Conservation (phyloP, 2,888 invertebrate genomes). For the Andrena marginata region DNA sequence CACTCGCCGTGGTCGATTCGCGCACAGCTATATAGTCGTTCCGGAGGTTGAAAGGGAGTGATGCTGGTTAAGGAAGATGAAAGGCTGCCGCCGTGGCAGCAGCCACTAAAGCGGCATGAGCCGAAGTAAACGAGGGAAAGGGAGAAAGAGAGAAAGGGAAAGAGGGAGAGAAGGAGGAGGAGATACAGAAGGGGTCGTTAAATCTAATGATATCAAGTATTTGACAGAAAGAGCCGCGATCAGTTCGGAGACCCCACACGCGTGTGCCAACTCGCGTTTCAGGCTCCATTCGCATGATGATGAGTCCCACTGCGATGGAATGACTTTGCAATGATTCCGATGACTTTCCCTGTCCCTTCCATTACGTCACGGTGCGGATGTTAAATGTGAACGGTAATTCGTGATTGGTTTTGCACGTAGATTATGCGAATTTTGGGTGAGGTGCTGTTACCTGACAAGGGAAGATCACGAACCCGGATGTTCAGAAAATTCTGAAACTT, state of each 20-base stretch:
- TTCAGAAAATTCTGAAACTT: too few species aligned
- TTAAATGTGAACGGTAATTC: not conserved
- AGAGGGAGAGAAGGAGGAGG: slow-evolving; percentile 36
- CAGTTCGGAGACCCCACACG: slow-evolving; percentile 77
- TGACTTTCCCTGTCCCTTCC: not conserved
- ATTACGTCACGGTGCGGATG: not conserved
- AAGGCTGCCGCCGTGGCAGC: slow-evolving; percentile 81
- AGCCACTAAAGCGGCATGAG: slow-evolving; percentile 81
- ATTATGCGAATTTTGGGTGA: too few species aligned
- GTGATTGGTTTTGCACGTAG: too few species aligned
- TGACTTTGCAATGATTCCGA: not conserved
- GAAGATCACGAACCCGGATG: too few species aligned
- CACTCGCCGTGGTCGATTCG: slow-evolving; percentile 35
- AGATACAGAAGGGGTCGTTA: slow-evolving; percentile 76
- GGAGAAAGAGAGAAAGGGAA: slow-evolving; percentile 34
- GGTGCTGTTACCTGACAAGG: too few species aligned
- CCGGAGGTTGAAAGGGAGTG: slow-evolving; percentile 58
- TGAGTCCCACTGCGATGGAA: not conserved
- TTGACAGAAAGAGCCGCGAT: slow-evolving; percentile 76
- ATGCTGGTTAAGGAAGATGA: slow-evolving; percentile 81
- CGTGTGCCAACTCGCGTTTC: slow-evolving; percentile 3
- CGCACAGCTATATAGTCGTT: slow-evolving; percentile 52
- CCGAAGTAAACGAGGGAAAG: slow-evolving; percentile 51
- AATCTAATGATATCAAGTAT: slow-evolving; percentile 83
- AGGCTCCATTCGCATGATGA: not conserved